Conservation (phyloP, 1,140 invertebrate genomes). For the Tetranychus urticae region DNA sequence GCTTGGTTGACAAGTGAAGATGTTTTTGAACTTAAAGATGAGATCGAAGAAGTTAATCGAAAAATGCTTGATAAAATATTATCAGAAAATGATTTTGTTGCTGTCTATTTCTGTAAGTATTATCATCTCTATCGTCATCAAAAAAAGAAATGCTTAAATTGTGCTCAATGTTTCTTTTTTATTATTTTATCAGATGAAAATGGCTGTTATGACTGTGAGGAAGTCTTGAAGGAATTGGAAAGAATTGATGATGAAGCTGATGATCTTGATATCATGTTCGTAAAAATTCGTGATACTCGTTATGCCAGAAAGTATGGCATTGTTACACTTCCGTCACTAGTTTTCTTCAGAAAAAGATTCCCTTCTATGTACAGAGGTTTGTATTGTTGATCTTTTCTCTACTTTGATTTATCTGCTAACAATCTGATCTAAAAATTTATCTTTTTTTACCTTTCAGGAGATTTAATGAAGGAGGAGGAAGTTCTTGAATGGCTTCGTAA, state of each 20-base stretch:
- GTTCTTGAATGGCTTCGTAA: constrained; percentile 81
- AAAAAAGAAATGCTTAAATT: background rate
- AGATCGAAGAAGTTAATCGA: constrained; percentile 82
- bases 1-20: constrained; percentile 79
- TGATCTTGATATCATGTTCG: constrained; percentile 78
- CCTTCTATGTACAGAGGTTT: constrained; percentile 78
- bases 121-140: background rate
- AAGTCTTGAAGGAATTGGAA: constrained; percentile 56
- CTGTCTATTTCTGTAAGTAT: constrained; percentile 80
- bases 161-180: background rate
- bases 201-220: constrained; percentile 38
- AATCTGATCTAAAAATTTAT: background rate
- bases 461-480: constrained; percentile 52
- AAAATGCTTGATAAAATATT: constrained; percentile 83
- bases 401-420: background rate
- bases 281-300: constrained; percentile 70
- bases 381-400: background rate
- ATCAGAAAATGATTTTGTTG: constrained; percentile 77
- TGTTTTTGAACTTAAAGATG: constrained; percentile 82
- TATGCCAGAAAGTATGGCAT: constrained; percentile 89
- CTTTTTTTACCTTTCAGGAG: constrained; percentile 30
- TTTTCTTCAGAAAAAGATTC: constrained; percentile 77
- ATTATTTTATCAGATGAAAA: constrained; percentile 33
- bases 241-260: constrained; percentile 79
- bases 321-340: constrained; percentile 63